Evolutionary conservation across 2,113 vertebrate genomes (phyloP), one percentile per base, ranked within the genome.

Genomic region (Indicator maculatus): DNA sequence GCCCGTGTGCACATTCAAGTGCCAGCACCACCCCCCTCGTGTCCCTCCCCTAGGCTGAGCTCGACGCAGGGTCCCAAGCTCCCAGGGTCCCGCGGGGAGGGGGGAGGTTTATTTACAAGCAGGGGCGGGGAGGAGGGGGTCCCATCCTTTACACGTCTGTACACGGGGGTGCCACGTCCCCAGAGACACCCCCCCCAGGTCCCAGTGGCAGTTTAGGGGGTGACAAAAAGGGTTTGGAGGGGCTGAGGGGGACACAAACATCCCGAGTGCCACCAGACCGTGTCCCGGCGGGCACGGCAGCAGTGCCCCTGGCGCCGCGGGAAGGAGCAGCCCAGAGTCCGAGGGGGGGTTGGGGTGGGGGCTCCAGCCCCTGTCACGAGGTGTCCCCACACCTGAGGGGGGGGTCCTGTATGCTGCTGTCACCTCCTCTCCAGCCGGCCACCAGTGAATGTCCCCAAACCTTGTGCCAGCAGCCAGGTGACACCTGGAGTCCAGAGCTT

Each of bases 81-180:
- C 70, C 74, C 71, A 44, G 44, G 45, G 45, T 47, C 45, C 45
- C 45, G 45, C 45, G 45, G 45, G 45, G 50, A 28, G 20, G 67
- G 50, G 31, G 20, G 63, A 66, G 71, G 47, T 95, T 93, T 95
- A 95, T 95, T 95, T 95, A 95, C 88, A 93, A 84, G 89, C 83
- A 26, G 52, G 69, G 53, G 8, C 21, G 5, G 55, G 63, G 70
- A 23, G 45, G 38, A 2, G 24, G 45, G 47, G 55, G 47, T 38
- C 72, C 53, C 47, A 12, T 64, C 66, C 84, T 86, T 56, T 86
- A 93, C 91, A 91, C 38, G 23, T 86, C 61, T 91, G 50, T 86
- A 91, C 82, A 86, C 31, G 27, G 10, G 7, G 58, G 36, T 12
- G 39, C 28, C 17, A 20, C 10, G 28, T 41, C 63, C 52, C 77